Percentiles rank a stretch among this genome's conserved stretches.
phyloP scores from a whole-genome alignment of 1,140 invertebrate genomes.

The Condylostylus longicornis region DNA sequence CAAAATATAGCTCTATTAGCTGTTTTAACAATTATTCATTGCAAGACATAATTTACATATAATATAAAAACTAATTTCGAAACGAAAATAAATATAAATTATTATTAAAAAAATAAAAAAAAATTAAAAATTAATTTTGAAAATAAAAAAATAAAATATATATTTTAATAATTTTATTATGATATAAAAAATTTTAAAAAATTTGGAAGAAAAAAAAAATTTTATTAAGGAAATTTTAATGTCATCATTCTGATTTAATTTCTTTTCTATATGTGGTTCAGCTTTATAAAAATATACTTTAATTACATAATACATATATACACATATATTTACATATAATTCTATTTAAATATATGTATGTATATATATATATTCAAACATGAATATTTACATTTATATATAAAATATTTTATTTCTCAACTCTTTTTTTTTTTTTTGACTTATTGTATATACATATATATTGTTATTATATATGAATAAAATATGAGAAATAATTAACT shows the following conservation, averaged over 20 bases:
- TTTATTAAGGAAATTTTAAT: too few species aligned
- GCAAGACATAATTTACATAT: too few species aligned
- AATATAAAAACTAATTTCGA: too few species aligned
- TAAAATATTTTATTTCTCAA: not conserved
- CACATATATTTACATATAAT: conserved; percentile 2
- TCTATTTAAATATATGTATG: not conserved
- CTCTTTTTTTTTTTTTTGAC: not conserved
- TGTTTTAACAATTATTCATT: too few species aligned
- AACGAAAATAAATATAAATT: too few species aligned
- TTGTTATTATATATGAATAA: not conserved
- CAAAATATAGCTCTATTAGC: too few species aligned
- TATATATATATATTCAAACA: not conserved
- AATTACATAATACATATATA: conserved; percentile 5
- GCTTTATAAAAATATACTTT: conserved; percentile 21
- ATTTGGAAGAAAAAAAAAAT: too few species aligned
- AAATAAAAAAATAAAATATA: too few species aligned
- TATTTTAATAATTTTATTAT: too few species aligned
- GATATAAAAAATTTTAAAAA: too few species aligned
- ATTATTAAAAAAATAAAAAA: too few species aligned
- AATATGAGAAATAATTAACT: not conserved
- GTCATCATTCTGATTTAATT: conserved; percentile 33
- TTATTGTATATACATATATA: not conserved
- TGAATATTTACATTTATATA: not conserved
- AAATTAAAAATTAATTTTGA: too few species aligned
- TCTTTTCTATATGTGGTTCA: conserved; percentile 34